phyloP scores from a whole-genome alignment of 2,888 invertebrate genomes.

The Cylindroiulus punctatus region DNA sequence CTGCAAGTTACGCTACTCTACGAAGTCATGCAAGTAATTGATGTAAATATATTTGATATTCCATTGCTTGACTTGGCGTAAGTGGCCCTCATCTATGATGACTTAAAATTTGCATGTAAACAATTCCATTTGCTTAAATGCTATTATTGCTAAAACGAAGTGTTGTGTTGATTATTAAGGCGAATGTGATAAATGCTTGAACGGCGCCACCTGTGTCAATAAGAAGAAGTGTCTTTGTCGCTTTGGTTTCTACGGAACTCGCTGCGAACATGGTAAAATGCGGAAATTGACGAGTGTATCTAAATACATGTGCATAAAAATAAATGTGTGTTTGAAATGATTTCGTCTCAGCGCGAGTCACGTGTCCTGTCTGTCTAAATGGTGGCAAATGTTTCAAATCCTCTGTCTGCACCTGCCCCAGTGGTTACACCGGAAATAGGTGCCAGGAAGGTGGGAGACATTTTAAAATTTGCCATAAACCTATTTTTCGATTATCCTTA shows the following conservation, averaged over 20 bases:
- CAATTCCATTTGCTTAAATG: background rate
- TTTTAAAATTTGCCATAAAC: background rate
- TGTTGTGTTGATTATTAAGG: background rate
- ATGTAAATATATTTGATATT: no score
- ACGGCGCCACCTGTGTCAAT: slow-evolving; percentile 52
- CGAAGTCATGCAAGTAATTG: no score
- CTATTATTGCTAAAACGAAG: background rate
- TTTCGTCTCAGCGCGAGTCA: slow-evolving; percentile 14
- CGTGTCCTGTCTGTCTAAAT: slow-evolving; percentile 54
- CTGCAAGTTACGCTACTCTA: no score
- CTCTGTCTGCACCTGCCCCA: slow-evolving; percentile 52
- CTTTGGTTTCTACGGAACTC: slow-evolving; percentile 51
- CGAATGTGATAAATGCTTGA: slow-evolving; percentile 53
- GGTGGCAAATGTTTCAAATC: slow-evolving; percentile 55
- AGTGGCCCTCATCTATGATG: no score
- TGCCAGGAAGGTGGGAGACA: slow-evolving; percentile 53
- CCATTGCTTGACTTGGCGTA: no score
- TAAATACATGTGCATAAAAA: no score
- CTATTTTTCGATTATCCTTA: background rate
- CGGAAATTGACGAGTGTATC: no score
- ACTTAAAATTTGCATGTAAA: no score
- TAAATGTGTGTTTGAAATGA: no score
- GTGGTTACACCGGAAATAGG: slow-evolving; percentile 52
- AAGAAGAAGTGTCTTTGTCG: slow-evolving; percentile 51
- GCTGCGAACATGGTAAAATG: slow-evolving; percentile 54